Evolutionary conservation across 2,888 invertebrate species (phyloP).

Genomic region (Caenorhabditis sp.): DNA sequence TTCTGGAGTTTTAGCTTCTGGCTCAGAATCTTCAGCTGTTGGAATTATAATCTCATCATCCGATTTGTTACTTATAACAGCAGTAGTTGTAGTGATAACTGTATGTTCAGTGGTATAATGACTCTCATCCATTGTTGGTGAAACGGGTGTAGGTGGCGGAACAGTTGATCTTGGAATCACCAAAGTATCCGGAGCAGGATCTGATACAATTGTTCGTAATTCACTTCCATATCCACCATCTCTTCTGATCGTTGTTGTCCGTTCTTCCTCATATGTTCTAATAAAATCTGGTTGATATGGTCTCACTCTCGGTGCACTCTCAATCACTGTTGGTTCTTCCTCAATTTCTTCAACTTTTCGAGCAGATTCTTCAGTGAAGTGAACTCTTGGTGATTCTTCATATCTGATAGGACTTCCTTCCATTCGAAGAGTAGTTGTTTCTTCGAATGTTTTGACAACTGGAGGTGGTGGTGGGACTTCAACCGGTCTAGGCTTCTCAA

Average conservation of each 20-base stretch:
- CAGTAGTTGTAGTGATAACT: not conserved
- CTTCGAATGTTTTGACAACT: not conserved
- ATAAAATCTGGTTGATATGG: slow-evolving; percentile 13
- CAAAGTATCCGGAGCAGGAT: slow-evolving; percentile 15
- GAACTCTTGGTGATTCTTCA: not conserved
- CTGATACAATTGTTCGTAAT: not conserved
- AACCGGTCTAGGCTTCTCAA: not conserved
- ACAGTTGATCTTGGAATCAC: slow-evolving; percentile 7
- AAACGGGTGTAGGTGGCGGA: slow-evolving; percentile 11
- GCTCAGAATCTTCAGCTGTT: not conserved
- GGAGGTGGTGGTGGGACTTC: not conserved
- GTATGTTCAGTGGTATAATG: not conserved
- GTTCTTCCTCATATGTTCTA: slow-evolving; percentile 6
- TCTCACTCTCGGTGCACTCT: not conserved
- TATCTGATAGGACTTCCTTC: not conserved
- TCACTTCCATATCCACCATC: slow-evolving; percentile 1
- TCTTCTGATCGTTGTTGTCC: not conserved
- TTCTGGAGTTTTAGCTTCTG: not conserved
- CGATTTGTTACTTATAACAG: not conserved
- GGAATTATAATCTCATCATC: not conserved
- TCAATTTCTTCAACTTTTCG: not conserved
- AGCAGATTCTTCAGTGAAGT: too few species aligned
- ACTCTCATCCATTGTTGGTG: slow-evolving; percentile 7
- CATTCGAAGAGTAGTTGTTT: not conserved
- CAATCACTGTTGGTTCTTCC: not conserved